Percentiles rank a stretch among this genome's conserved stretches.
Evolutionary conservation across 2,888 invertebrate genomes (phyloP).

Genomic region (Stictocephala bisonia): DNA sequence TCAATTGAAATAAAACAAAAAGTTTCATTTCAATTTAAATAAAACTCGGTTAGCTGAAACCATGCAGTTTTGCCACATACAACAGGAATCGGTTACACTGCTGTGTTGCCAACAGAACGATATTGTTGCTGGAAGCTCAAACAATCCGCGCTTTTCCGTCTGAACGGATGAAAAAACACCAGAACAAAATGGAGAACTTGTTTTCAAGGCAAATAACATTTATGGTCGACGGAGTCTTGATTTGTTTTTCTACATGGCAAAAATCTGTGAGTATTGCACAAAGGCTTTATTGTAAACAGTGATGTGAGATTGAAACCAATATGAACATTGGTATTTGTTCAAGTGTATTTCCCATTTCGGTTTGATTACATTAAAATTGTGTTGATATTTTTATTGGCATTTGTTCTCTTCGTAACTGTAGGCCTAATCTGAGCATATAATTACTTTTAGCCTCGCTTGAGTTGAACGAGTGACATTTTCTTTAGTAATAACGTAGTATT

Average conservation of each 20-base stretch:
- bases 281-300: conserved; percentile 24
- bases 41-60: no score
- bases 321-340: no score
- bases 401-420: no score
- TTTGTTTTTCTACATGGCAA: conserved; percentile 20
- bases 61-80: not conserved
- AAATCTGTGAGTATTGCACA: conserved; percentile 1
- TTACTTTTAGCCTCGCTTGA: no score
- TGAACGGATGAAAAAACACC: conserved; percentile 33
- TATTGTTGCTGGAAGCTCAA: not conserved
- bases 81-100: not conserved
- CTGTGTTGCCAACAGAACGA: not conserved
- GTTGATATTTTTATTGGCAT: not conserved
- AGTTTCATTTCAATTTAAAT: no score
- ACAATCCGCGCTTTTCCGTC: conserved; percentile 12
- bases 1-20: no score
- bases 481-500: no score
- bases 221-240: conserved; percentile 23
- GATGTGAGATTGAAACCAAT: conserved; percentile 12
- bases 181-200: conserved; percentile 28
- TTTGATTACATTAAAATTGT: not conserved
- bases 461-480: no score
- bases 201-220: conserved; percentile 38
- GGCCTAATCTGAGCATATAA: no score
- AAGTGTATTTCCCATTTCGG: no score